These are phyloP conservation scores for Euplagia quadripunctaria DNA, from an alignment of 2,888 invertebrate species.

Conservation along the genomic window DNA sequence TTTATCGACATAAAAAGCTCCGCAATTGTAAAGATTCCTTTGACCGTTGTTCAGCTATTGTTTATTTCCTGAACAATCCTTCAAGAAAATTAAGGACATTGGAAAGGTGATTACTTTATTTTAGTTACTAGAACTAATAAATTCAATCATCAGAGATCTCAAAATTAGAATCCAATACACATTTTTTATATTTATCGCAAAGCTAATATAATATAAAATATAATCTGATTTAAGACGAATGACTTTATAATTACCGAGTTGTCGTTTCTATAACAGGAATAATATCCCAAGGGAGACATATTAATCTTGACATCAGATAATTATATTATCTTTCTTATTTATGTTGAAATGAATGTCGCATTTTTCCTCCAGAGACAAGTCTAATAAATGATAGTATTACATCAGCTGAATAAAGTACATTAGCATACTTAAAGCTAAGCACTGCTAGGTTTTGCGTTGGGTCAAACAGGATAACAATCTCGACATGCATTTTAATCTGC, in stretches of 20 bases:
- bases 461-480: background rate
- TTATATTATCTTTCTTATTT: constrained; percentile 11
- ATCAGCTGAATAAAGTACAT: background rate
- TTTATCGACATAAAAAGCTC: no score
- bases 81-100: no score
- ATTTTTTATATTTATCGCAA: background rate
- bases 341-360: background rate
- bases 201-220: constrained; percentile 1
- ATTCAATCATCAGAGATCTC: background rate
- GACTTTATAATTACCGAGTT: constrained; percentile 18
- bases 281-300: constrained; percentile 6
- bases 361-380: background rate
- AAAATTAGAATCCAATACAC: background rate
- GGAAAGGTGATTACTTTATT: no score
- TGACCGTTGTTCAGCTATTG: no score
- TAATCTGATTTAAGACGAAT: constrained; percentile 1
- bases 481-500: background rate
- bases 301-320: constrained; percentile 7
- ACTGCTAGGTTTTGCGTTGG: background rate
- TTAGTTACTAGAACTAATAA: no score
- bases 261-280: background rate
- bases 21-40: no score
- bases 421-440: background rate
- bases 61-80: no score
- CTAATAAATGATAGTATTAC: background rate